phyloP scores from a whole-genome alignment of 2,888 invertebrate genomes.

The Andrena praecox region DNA sequence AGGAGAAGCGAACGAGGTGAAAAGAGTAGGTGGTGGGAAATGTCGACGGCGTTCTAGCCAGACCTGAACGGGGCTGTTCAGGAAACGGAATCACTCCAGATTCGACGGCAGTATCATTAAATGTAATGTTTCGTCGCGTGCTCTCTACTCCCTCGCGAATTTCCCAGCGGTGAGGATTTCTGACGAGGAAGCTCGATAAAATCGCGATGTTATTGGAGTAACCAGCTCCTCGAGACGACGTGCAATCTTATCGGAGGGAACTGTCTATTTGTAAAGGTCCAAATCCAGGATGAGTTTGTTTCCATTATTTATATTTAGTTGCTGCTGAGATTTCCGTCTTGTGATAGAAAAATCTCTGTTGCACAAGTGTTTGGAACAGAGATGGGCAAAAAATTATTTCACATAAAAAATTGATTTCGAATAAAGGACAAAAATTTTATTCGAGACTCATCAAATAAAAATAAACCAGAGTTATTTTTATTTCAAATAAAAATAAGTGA shows the following conservation, averaged over 20 bases:
- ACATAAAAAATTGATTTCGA: too few species aligned
- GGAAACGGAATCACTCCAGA: not conserved
- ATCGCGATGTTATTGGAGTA: not conserved
- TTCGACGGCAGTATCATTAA: not conserved
- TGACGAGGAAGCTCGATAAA: not conserved
- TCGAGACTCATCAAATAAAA: too few species aligned
- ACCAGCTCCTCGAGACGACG: not conserved
- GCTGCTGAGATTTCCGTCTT: too few species aligned
- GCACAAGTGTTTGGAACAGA: too few species aligned
- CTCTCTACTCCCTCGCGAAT: not conserved
- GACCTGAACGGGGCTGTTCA: not conserved
- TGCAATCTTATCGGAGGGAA: not conserved
- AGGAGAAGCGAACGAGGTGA: not conserved
- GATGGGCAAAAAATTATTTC: too few species aligned
- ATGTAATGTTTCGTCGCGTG: not conserved
- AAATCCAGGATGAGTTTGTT: not conserved
- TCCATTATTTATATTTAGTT: not conserved
- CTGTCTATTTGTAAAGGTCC: not conserved
- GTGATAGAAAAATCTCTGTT: too few species aligned
- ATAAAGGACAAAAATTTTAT: too few species aligned
- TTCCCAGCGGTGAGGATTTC: not conserved
- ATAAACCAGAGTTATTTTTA: too few species aligned
- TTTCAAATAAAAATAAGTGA: too few species aligned
- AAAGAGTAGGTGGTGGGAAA: not conserved
- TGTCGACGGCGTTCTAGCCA: not conserved